Evolutionary conservation across 2,113 vertebrate genomes (phyloP).

Genomic region (Cygnus buccinator): DNA sequence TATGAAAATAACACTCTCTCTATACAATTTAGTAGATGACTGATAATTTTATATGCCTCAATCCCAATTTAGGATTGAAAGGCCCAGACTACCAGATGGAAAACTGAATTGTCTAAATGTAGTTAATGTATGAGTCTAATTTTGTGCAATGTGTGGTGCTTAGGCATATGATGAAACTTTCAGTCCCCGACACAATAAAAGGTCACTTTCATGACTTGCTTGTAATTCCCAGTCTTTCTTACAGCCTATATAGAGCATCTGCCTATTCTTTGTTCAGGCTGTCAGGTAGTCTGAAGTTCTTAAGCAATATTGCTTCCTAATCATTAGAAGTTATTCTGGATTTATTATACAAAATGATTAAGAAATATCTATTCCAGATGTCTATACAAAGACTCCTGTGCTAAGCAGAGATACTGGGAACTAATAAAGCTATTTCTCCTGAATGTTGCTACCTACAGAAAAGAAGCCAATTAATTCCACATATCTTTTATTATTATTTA

Average conservation of each 20-base stretch:
- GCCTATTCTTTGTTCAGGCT: neutral
- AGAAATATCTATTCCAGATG: slow-evolving; percentile 21
- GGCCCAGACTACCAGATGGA: neutral
- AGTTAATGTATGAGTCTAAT: neutral
- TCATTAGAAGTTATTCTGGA: slow-evolving; percentile 5
- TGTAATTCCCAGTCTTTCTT: neutral
- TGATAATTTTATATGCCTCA: neutral
- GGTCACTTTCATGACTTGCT: neutral
- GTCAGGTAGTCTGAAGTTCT: neutral
- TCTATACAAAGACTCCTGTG: neutral
- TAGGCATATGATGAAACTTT: neutral
- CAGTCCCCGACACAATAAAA: neutral
- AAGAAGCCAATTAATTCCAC: slow-evolving; percentile 58
- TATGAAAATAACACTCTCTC: neutral
- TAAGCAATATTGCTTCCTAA: slow-evolving; percentile 2
- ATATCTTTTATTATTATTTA: slow-evolving; percentile 68
- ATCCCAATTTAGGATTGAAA: neutral
- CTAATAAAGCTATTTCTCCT: slow-evolving; percentile 33
- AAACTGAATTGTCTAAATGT: neutral
- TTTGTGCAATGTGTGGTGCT: neutral
- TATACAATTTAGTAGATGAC: neutral
- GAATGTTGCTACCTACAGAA: slow-evolving; percentile 50
- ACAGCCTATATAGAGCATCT: neutral
- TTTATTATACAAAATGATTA: slow-evolving; percentile 30
- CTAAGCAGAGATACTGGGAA: neutral